Evolutionary conservation across 2,888 invertebrate genomes (phyloP), one percentile per base, ranked within the genome.

Genomic region (Shargacucullia verbasci): DNA sequence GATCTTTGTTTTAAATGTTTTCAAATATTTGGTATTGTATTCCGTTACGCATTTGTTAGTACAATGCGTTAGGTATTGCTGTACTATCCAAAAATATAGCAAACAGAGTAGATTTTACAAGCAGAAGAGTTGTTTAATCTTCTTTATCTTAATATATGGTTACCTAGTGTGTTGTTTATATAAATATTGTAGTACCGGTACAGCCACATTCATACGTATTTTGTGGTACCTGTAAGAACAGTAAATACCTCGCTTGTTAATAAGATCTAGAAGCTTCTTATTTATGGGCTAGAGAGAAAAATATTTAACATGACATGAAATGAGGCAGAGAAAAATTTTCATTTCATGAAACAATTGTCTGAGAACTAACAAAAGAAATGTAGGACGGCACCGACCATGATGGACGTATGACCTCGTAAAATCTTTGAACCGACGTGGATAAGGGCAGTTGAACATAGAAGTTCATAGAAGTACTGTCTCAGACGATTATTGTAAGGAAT

Each of bases 1-100:
- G 74, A 82, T 81, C 79, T 83, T 62, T 81, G 72, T 61, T 50
- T 33, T 37, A 66, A 66, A 54, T 57, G 57, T 46, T 67, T 62
- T 68, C 45, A 57, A 56, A 54, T 29, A 15, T 45, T 49, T 33
- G 11, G 38, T 35, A 14, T 58, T 57, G 35, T 62, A 20, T 46
- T 46, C 44, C 10, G 27, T 49, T 61, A 56, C 13, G 46, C 15
- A 14, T 29, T 40, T 47, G 47, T 39, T 38, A 37, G 43, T 5
- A 13, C 29, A 12, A 43, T 27, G 41, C 14, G 9, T 29, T 39
- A 39, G 6, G 6, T 13, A 14, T 13, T 20, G 4, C 20, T 2
- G 20, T 20, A 20, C 20, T 20, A 20, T 20, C 20, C 2, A 20
- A 20, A 2, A 20, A 20, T 20, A 4, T 20, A 3, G 20, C 20